phyloP scores from a whole-genome alignment of 2,797 vertebrate genomes.

The Platyrinchus mystaceus region DNA sequence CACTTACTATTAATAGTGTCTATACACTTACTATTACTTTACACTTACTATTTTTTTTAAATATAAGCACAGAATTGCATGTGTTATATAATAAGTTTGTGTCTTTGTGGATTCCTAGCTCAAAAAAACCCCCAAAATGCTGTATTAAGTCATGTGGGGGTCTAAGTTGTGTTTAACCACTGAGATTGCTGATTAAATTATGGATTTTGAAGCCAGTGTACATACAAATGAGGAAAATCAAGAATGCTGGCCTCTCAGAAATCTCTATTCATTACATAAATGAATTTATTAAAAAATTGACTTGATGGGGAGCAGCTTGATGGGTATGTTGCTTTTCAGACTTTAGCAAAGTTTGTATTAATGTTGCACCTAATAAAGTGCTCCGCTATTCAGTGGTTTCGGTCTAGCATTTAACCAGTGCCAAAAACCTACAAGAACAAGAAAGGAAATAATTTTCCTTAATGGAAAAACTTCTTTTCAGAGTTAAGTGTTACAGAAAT shows the following conservation, averaged over 20 bases:
- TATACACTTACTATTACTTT: background rate
- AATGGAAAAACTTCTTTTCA: background rate
- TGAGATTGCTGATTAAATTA: background rate
- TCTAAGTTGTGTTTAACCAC: background rate
- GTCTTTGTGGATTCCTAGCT: background rate
- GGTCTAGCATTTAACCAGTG: background rate
- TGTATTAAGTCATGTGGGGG: background rate
- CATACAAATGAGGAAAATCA: background rate
- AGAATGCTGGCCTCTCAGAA: background rate
- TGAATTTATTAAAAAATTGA: background rate
- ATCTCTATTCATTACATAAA: background rate
- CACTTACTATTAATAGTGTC: background rate
- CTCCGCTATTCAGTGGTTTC: background rate
- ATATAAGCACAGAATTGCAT: background rate
- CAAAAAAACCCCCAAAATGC: rapidly evolving
- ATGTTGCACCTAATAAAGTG: background rate
- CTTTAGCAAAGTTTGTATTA: background rate
- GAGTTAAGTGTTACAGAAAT: background rate
- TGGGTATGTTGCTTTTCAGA: background rate
- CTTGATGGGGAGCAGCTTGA: background rate
- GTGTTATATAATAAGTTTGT: background rate
- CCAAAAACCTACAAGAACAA: background rate
- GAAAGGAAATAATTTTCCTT: background rate
- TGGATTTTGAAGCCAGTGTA: background rate
- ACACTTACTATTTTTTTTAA: background rate